phyloP scores from a whole-genome alignment of 1,140 invertebrate genomes.

The Bemisia tabaci region DNA sequence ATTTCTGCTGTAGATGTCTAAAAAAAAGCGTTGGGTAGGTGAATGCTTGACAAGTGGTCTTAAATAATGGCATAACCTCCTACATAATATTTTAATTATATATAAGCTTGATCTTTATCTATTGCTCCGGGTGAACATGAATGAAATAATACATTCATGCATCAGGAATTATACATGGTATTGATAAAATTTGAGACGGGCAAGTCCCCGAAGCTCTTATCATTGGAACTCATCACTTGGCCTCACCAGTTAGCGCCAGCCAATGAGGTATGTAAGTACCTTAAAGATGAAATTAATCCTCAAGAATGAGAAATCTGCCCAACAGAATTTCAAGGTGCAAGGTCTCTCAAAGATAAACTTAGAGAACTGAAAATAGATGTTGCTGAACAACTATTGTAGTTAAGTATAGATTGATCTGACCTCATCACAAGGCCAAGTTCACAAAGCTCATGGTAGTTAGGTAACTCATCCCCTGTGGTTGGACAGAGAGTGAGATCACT shows the following conservation, averaged over 20 bases:
- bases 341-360: not conserved
- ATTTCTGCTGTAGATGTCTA: too few species aligned
- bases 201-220: too few species aligned
- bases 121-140: too few species aligned
- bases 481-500: not conserved
- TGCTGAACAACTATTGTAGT: too few species aligned
- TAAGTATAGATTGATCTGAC: not conserved
- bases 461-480: too few species aligned
- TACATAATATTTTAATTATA: too few species aligned
- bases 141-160: not conserved
- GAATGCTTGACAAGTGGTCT: too few species aligned
- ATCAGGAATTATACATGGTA: not conserved
- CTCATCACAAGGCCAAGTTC: not conserved
- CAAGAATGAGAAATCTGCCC: not conserved
- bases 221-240: too few species aligned
- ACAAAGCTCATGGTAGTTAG: too few species aligned
- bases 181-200: not conserved
- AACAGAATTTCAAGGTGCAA: not conserved
- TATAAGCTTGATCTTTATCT: too few species aligned
- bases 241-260: not conserved
- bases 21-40: too few species aligned
- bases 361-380: not conserved
- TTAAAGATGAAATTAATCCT: not conserved
- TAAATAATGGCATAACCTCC: too few species aligned
- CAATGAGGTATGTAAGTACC: not conserved